Base-by-base conservation (phyloP, 2,888 invertebrate genomes). In the Criorhina ranunculi region DNA sequence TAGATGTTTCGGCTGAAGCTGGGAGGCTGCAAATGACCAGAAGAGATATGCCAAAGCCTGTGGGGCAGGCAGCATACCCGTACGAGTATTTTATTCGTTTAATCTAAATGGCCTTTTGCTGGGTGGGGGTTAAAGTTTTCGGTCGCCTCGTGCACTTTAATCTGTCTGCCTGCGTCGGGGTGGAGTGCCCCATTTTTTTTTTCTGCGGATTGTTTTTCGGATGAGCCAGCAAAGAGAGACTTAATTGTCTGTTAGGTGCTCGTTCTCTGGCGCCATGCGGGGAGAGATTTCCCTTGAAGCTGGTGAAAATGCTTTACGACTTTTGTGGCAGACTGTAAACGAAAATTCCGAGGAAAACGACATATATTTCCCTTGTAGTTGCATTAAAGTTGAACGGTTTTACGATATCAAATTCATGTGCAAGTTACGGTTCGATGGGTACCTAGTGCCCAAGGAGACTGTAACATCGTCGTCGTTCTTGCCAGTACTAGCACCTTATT, bases 91-190 rank as follows among this genome's bases (percentile, higher is more conserved):
- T 81, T 64, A 81, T 81, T 77, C 81, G 81, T 77, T 77, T 59
- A 70, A 82, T 77, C 82, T 82, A 77, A 77, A 82, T 77, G 77
- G 66, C 53, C 69, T 59, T 66, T 59, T 46, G 42, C 53, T 29
- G 24, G 19, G 24, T 46, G 40, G 40, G 33, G 76, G 44, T 40
- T 40, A 67, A 77, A 51, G 77, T 67, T 62, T 49, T 64, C 35
- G 55, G 77, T 77, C 77, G 55, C 72, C 77, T 66, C 44, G 70
- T 72, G 77, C 53, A 78, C 82, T 77, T 77, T 78, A 72, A 77
- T 82, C 66, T 78, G 83, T 73, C 83, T 73, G 60, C 72, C 53
- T 17, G 62, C n/a, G 24, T 3, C 11, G 19, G 72, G 66, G 72
- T 55, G 49, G 64, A 37, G 37, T 55, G 40, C 9, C 3, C 33